Conservation (phyloP, 2,797 vertebrate species). For the Antennarius maculatus region DNA sequence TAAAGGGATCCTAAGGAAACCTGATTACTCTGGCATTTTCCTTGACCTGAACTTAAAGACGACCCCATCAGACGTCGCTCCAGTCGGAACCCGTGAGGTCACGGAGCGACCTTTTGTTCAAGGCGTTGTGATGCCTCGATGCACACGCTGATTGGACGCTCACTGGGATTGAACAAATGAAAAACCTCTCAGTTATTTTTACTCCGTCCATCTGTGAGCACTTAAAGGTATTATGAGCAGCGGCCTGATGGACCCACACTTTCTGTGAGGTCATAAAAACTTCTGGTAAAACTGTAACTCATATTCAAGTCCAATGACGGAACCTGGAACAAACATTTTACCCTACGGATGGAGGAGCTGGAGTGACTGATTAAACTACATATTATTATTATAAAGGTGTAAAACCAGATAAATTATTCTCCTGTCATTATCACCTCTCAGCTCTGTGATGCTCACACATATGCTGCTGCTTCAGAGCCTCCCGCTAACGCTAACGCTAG, state of each 20-base stretch:
- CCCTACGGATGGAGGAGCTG: conserved; percentile 1
- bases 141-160: conserved; percentile 15
- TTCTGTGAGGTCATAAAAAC: too few species aligned
- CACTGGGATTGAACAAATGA: conserved; percentile 6
- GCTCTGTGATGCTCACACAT: conserved; percentile 7
- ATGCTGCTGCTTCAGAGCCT: conserved; percentile 9
- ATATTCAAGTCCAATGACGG: background rate
- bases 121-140: conserved; percentile 22
- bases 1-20: background rate
- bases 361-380: conserved; percentile 7
- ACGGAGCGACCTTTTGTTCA: conserved; percentile 33
- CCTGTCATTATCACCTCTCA: conserved; percentile 22
- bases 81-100: conserved; percentile 30
- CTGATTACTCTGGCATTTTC: conserved; percentile 18
- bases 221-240: too few species aligned
- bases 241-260: too few species aligned
- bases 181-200: conserved; percentile 2
- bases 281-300: background rate
- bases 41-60: conserved; percentile 38
- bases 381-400: conserved; percentile 21
- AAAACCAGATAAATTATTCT: conserved; percentile 24
- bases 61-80: conserved; percentile 35
- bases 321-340: conserved; percentile 1
- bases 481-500: too few species aligned
- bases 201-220: background rate